A percentile compares a stretch with the other conserved stretches of the same genome.
Evolutionary conservation across 2,113 vertebrate genomes (phyloP).

Genomic region (Hemibagrus wyckioides): DNA sequence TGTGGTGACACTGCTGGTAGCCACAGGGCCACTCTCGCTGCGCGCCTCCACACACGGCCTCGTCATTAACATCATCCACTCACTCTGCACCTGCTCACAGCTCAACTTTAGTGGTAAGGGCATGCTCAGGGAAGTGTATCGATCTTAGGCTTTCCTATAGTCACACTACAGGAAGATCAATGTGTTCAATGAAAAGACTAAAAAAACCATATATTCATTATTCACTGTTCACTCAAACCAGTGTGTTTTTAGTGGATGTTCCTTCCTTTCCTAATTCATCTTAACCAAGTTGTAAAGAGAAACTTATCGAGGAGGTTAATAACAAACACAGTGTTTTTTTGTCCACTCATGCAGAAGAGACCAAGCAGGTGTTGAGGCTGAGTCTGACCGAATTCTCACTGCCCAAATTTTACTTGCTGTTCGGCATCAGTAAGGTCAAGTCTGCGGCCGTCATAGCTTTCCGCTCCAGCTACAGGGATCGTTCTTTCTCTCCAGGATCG

Average conservation of each 20-base stretch:
- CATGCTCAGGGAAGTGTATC: not conserved
- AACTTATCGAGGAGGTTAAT: not conserved
- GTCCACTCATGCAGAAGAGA: conserved; percentile 83
- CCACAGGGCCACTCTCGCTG: conserved; percentile 94
- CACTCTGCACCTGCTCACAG: conserved; percentile 96
- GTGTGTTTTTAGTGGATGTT: not conserved
- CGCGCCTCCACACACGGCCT: conserved; percentile 95
- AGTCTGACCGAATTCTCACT: conserved; percentile 97
- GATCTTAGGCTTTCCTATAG: not conserved
- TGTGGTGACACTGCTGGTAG: conserved; percentile 93
- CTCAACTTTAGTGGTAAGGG: conserved; percentile 95
- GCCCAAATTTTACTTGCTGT: conserved; percentile 96
- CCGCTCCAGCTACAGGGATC: conserved; percentile 95
- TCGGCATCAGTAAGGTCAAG: conserved; percentile 99
- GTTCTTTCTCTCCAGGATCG: conserved; percentile 95
- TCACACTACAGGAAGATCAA: too few relatives aligned
- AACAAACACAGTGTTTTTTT: not conserved
- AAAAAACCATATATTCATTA: too few relatives aligned
- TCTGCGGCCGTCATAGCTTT: conserved; percentile 98
- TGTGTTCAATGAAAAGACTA: not conserved
- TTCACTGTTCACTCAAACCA: too few relatives aligned
- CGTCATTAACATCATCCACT: conserved; percentile 99
- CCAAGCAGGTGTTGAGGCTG: conserved; percentile 93
- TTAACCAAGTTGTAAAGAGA: not conserved
- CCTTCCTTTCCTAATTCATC: not conserved